A percentile compares a stretch with the other conserved stretches of the same genome.
These are phyloP conservation scores for Coryphaenoides rupestris DNA, from an alignment of 2,113 vertebrate species.

Conservation along the genomic window DNA sequence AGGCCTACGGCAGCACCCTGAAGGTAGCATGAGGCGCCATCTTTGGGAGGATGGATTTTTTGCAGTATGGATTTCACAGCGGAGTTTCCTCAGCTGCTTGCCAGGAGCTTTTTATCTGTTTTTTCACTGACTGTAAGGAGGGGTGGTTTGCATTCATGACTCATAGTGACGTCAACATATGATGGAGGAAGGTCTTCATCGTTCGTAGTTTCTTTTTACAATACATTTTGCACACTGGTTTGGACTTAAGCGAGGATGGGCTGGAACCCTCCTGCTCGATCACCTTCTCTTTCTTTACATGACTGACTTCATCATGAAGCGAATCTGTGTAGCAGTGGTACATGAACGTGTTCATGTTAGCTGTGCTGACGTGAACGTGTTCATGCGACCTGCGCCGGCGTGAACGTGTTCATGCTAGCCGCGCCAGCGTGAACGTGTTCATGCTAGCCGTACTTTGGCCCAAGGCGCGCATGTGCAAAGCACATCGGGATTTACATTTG, in stretches of 20 bases:
- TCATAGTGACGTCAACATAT: not conserved
- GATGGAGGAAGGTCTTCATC: conserved; percentile 2
- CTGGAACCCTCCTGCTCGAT: conserved; percentile 16
- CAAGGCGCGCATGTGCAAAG: too few species aligned
- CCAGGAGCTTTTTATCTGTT: conserved; percentile 1
- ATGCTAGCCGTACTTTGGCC: too few species aligned
- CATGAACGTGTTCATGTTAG: too few species aligned
- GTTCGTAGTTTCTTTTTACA: not conserved
- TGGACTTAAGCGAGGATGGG: not conserved
- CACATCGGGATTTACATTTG: too few species aligned
- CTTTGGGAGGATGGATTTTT: not conserved
- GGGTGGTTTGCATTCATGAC: not conserved
- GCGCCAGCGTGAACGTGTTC: too few species aligned
- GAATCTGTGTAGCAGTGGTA: too few species aligned
- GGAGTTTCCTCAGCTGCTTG: conserved; percentile 10
- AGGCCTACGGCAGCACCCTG: conserved; percentile 93
- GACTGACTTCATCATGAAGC: not conserved
- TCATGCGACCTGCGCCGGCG: too few species aligned
- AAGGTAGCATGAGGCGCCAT: conserved; percentile 78
- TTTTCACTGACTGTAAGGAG: too few species aligned
- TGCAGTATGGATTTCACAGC: conserved; percentile 22
- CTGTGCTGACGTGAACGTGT: too few species aligned
- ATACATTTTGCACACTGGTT: conserved; percentile 1
- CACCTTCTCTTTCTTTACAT: not conserved
- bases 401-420: too few species aligned